Conservation (phyloP, 2,113 vertebrate genomes). For the Calonectris borealis region DNA sequence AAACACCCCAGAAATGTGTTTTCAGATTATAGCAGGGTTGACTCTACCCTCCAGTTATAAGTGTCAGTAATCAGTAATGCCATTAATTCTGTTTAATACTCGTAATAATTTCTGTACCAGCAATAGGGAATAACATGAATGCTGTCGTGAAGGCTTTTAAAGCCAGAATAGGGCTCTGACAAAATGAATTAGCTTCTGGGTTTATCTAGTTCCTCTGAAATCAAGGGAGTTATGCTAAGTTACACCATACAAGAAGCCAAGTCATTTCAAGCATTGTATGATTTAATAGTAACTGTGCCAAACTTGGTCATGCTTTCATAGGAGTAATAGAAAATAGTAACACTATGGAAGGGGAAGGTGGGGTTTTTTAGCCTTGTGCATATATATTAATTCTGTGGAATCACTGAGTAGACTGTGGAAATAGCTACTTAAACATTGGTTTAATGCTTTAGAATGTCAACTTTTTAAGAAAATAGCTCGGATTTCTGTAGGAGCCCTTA, state of each 20-base stretch:
- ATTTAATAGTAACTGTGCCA: not conserved
- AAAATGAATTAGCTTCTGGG: not conserved
- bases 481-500: not conserved
- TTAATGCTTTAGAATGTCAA: not conserved
- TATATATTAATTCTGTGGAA: not conserved
- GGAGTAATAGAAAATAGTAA: conserved; percentile 4
- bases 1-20: not conserved
- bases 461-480: not conserved
- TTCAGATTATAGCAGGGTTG: not conserved
- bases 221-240: not conserved
- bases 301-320: not conserved
- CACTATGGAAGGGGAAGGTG: not conserved
- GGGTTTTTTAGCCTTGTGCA: not conserved
- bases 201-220: conserved; percentile 7
- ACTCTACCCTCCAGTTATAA: not conserved
- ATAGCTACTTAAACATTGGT: not conserved
- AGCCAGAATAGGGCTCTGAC: not conserved
- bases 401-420: not conserved
- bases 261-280: not conserved
- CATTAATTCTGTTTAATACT: conserved; percentile 6
- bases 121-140: not conserved
- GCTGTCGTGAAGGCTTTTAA: not conserved
- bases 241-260: not conserved
- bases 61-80: not conserved
- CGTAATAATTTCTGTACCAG: not conserved